Base-by-base conservation (phyloP, 1,140 invertebrate genomes). In the Oreohelix idahoensis region DNA sequence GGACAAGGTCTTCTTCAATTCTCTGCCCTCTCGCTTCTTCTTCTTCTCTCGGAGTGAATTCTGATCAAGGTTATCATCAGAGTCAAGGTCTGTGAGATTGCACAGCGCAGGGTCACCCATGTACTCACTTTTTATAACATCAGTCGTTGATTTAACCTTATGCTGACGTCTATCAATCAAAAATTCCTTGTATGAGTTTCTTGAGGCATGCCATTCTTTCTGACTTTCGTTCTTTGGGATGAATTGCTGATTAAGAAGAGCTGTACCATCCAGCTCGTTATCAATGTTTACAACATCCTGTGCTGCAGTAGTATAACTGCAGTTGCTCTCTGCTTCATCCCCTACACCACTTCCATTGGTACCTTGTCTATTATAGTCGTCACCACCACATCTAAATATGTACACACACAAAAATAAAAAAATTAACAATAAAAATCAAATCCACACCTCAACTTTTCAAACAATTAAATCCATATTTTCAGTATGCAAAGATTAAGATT, bases 1-100 rank as follows among this genome's bases (percentile, higher is more conserved):
- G 58, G 88, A 90, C 71, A 88, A 79, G 13, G 70, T 84, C 78
- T 90, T 90, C 75, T 86, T 86, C 11, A 73, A 84, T 29, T 89
- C 87, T 45, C 85, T 77, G 63, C 69, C 84, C 32, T 87, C 86
- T 81, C 80, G 87, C 29, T 80, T 84, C 66, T 89, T 88, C 58
- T 87, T 88, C 29, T 83, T 87, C 71, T 89, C 90, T 39, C 83
- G 71, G 29, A 83, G 49, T 38, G 80, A 81, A 63, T 89, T 84
- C 63, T 82, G 79, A 45, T 90, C 89, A 17, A 89, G 79, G 83
- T 89, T 89, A 45, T 88, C 89, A 84, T 91, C 89, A 20, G 90
- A 91, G 77, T 89, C 89, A 66, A 86, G 87, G 32, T 85, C 85
- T 73, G 84, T 86, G 20, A 89, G 83, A 53, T 86, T 87, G 75